These are phyloP conservation scores for Passer montanus DNA, from an alignment of 2,113 vertebrate species.

Conservation along the genomic window DNA sequence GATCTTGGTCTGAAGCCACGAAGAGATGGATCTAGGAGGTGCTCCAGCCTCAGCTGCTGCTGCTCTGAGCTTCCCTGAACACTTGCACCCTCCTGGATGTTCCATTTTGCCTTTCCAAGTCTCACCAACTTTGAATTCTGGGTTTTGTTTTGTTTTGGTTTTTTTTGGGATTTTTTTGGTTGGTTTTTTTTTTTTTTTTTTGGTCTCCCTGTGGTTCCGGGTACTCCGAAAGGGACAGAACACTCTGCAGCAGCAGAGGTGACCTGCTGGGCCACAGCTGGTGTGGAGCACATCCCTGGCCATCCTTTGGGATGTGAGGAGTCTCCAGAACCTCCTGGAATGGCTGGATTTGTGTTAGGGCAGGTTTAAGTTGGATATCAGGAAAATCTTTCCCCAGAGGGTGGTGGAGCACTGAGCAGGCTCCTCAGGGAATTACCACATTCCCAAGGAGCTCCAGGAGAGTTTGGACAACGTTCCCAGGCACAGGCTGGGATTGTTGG, in stretches of 20 bases:
- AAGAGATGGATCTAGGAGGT: too few relatives aligned
- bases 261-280: neutral
- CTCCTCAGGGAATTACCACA: neutral
- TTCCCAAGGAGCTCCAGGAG: neutral
- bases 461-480: rapidly evolving
- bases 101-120: neutral
- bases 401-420: neutral
- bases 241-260: neutral
- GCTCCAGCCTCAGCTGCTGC: neutral
- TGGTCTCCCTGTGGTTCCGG: neutral
- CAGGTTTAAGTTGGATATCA: neutral
- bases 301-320: rapidly evolving
- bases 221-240: neutral
- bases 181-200: neutral
- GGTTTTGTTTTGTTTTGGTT: too few relatives aligned
- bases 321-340: neutral
- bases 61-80: neutral
- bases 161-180: too few relatives aligned
- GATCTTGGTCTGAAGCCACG: neutral
- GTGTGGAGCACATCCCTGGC: rapidly evolving
- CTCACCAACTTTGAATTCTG: neutral
- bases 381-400: neutral
- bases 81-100: neutral
- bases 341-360: neutral
- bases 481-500: neutral